Percentiles rank a stretch among this genome's conserved stretches.
Conservation (phyloP, 2,888 invertebrate species). For the Proisotoma minuta region DNA sequence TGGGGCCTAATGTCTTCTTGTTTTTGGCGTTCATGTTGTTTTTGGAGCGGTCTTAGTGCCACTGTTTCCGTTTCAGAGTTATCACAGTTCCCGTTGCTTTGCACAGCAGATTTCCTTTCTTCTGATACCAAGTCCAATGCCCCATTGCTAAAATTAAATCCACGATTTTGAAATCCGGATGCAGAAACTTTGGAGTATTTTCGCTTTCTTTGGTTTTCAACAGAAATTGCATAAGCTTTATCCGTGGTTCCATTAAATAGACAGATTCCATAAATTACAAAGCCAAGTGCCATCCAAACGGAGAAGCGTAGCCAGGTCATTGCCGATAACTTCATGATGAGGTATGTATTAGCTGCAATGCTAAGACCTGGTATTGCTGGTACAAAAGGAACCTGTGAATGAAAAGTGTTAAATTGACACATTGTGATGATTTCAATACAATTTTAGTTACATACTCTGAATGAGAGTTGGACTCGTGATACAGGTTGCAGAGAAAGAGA, state of each 20-base stretch:
- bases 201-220: constrained; percentile 18
- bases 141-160: background rate
- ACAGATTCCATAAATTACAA: constrained; percentile 39
- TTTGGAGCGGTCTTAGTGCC: background rate
- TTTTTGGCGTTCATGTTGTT: background rate
- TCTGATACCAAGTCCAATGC: background rate
- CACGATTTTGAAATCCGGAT: constrained; percentile 30
- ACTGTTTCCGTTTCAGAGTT: background rate
- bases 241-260: constrained; percentile 40
- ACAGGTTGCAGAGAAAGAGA: constrained; percentile 37
- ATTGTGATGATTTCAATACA: background rate
- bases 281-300: constrained; percentile 52
- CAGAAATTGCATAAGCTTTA: constrained; percentile 21
- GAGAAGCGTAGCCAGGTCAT: constrained; percentile 55
- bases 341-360: constrained; percentile 53
- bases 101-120: background rate
- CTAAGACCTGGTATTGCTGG: constrained; percentile 53
- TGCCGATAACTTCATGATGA: constrained; percentile 54
- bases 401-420: background rate
- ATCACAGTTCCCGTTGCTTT: background rate
- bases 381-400: constrained; percentile 53
- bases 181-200: constrained; percentile 36
- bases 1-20: background rate
- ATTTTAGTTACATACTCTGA: constrained; percentile 25
- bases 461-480: constrained; percentile 34